These are phyloP conservation scores for Pachycephala philippinensis DNA, from an alignment of 2,113 vertebrate genomes.

Conservation along the genomic window DNA sequence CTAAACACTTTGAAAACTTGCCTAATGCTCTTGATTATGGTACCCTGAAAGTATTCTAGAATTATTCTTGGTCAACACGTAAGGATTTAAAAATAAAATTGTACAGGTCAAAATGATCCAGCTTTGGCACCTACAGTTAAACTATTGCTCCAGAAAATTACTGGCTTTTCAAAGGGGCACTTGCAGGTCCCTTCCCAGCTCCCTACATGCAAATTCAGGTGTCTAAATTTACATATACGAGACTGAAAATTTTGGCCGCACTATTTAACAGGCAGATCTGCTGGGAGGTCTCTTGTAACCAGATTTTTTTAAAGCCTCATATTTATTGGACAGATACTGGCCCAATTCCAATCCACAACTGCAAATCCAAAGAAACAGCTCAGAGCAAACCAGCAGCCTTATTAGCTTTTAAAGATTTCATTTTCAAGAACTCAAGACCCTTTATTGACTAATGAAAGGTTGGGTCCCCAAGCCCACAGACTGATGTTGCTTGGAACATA, in stretches of 20 bases:
- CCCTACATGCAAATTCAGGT: neutral
- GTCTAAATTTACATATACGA: neutral
- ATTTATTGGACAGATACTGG: conserved; percentile 55
- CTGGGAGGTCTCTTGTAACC: conserved; percentile 1
- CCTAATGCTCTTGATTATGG: neutral
- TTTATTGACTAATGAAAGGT: conserved; percentile 67
- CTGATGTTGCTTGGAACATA: conserved; percentile 59
- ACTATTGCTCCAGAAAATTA: neutral
- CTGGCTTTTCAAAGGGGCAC: neutral
- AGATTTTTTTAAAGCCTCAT: conserved; percentile 9
- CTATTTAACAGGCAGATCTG: conserved; percentile 2
- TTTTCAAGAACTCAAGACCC: conserved; percentile 60
- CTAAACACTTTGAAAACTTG: neutral
- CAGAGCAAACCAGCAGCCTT: conserved; percentile 51
- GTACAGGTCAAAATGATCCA: neutral
- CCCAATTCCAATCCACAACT: conserved; percentile 40
- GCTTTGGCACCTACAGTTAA: neutral
- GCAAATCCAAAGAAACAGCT: conserved; percentile 47
- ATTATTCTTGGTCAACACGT: neutral
- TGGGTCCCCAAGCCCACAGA: conserved; percentile 58
- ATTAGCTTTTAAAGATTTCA: conserved; percentile 67
- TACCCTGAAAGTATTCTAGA: neutral
- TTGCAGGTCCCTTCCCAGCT: neutral
- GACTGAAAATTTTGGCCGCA: neutral
- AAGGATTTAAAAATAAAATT: neutral